Base-by-base conservation (phyloP, 35 echinoderm and acorn worm genomes). In the Patiria miniata region DNA sequence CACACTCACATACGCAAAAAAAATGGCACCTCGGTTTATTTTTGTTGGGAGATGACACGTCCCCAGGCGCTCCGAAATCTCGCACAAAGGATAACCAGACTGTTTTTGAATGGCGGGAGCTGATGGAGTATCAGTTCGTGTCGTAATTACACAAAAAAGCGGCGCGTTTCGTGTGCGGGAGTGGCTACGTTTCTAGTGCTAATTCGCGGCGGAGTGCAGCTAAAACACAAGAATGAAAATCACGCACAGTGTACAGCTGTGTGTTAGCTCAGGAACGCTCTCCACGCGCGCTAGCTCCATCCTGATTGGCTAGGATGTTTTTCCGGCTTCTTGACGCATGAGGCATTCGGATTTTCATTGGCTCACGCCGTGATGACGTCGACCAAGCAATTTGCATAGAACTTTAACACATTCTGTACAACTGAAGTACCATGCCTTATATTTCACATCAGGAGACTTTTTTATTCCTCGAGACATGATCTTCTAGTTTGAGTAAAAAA, bases 131-230 rank as follows among this genome's bases (percentile, higher is more conserved):
- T n/a, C 60, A 73, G 65, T 73, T 73, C 65, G 65, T 73, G 65
- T 73, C 65, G 65, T 73, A 73, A 73, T 73, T 73, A 34, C 65
- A 32, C 42, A 47, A 47, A 47, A 73, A 73, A 73, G 65, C 65
- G 29, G 26, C 65, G 65, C 34, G 65, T 73, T 28, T 73, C 65
- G 65, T 73, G 26, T 73, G 65, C 23, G 14, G 65, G 65, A 73
- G 65, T 73, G 65, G 21, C 34, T 22, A 28, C 21, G 65, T 28
- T 73, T n/a, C n/a, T 30, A 23, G 65, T 73, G 65, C 23, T 47
- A 12, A 47, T 47, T 47, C 42, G 42, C 42, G 42, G 42, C 42
- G 12, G 12, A 47, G 42, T 6, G 42, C 42, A 12, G 42, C n/a
- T n/a, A n/a, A n/a, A n/a, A n/a, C n/a, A 12, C 42, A 12, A 47